phyloP scores from a whole-genome alignment of 2,797 vertebrate genomes.

The Semaprochilodus insignis region DNA sequence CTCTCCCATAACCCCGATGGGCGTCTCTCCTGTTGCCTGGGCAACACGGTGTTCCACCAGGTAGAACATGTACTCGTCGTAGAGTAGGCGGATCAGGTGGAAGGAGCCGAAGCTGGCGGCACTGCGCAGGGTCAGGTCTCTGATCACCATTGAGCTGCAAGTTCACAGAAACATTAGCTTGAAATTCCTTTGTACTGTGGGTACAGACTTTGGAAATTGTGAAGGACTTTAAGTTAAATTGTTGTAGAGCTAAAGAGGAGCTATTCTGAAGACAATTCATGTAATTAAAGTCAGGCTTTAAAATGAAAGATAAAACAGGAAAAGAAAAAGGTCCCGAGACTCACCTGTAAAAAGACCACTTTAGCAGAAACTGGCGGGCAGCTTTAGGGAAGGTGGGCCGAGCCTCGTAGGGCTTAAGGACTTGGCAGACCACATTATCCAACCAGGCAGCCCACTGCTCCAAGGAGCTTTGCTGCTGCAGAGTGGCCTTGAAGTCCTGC shows the following conservation, averaged over 20 bases:
- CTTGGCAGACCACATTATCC: slow-evolving; percentile 93
- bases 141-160: slow-evolving; percentile 97
- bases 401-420: slow-evolving; percentile 92
- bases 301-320: background rate
- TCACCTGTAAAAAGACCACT: slow-evolving; percentile 99
- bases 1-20: slow-evolving; percentile 97
- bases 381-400: slow-evolving; percentile 93
- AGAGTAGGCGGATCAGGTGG: slow-evolving; percentile 97
- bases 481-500: slow-evolving; percentile 96
- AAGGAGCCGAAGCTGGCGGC: slow-evolving; percentile 98
- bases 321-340: background rate
- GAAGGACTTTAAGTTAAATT: no score
- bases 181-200: background rate
- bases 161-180: background rate
- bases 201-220: no score
- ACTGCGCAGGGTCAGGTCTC: slow-evolving; percentile 95
- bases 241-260: no score
- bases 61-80: slow-evolving; percentile 99
- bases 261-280: background rate
- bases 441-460: slow-evolving; percentile 98
- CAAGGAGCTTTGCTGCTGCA: slow-evolving; percentile 97
- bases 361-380: slow-evolving; percentile 94
- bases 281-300: background rate
- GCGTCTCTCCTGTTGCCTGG: slow-evolving; percentile 93
- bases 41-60: slow-evolving; percentile 97